These are phyloP conservation scores for Xyrauchen texanus DNA, from an alignment of 2,113 vertebrate species.

Conservation along the genomic window DNA sequence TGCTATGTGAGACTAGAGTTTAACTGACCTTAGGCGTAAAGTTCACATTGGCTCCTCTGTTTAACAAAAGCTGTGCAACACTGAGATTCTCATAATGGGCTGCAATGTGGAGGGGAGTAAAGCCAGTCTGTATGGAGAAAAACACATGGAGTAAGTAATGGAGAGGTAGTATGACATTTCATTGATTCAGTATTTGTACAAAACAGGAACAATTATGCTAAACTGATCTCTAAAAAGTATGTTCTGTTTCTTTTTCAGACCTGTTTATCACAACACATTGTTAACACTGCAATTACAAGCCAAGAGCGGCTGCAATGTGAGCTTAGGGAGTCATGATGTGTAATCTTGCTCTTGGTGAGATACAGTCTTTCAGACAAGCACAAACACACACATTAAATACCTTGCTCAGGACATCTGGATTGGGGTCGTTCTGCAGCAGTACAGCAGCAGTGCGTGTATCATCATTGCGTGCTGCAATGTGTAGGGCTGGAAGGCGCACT, in stretches of 20 bases:
- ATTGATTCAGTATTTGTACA: no score
- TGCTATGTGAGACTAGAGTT: not conserved
- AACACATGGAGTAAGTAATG: no score
- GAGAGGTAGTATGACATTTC: no score
- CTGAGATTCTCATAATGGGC: slow-evolving; percentile 98
- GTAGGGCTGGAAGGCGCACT: slow-evolving; percentile 92
- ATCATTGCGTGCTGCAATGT: slow-evolving; percentile 94
- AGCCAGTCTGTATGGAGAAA: slow-evolving; percentile 83
- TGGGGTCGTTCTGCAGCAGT: slow-evolving; percentile 95
- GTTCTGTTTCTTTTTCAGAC: not conserved
- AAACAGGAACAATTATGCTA: slow-evolving; percentile 13
- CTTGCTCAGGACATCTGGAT: slow-evolving; percentile 95
- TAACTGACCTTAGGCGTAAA: slow-evolving; percentile 89
- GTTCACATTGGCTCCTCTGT: slow-evolving; percentile 93
- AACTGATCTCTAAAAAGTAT: slow-evolving; percentile 33
- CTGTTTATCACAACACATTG: slow-evolving; percentile 22
- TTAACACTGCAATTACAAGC: slow-evolving; percentile 30
- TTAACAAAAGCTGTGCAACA: slow-evolving; percentile 90
- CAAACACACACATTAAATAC: slow-evolving; percentile 62
- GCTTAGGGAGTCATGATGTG: slow-evolving; percentile 28
- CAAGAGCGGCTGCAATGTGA: slow-evolving; percentile 24
- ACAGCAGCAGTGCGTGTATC: slow-evolving; percentile 94
- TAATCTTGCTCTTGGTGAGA: not conserved
- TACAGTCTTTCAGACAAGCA: not conserved
- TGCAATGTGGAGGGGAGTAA: slow-evolving; percentile 97